Conservation (phyloP, 2,113 vertebrate species). For the Myocastor coypus region DNA sequence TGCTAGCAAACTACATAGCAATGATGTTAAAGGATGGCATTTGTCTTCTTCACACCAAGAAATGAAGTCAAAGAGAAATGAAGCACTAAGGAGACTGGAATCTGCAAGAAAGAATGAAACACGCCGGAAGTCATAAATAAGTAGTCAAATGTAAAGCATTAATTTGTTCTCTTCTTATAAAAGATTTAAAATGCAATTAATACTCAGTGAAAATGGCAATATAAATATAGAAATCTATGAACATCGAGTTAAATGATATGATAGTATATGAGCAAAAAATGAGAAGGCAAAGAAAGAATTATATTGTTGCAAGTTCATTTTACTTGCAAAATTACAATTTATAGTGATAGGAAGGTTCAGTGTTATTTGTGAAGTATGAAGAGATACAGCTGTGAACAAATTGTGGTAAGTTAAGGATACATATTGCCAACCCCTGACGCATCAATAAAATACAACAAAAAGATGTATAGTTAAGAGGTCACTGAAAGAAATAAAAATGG, state of each 20-base stretch:
- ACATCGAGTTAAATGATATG: not conserved
- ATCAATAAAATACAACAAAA: not conserved
- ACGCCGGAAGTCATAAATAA: not conserved
- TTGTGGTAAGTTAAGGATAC: not conserved
- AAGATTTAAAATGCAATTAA: not conserved
- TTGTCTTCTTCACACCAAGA: no score
- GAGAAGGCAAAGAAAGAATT: not conserved
- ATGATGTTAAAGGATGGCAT: not conserved
- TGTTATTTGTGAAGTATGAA: not conserved
- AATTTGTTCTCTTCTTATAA: not conserved
- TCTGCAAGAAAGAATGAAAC: not conserved
- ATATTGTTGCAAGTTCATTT: not conserved
- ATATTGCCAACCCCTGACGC: not conserved
- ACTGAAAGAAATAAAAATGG: not conserved
- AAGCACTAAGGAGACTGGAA: not conserved
- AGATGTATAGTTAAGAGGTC: not conserved
- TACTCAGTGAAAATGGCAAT: not conserved
- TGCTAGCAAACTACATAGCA: not conserved
- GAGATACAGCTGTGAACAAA: not conserved
- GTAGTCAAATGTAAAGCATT: not conserved
- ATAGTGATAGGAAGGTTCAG: not conserved
- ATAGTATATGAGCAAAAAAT: not conserved
- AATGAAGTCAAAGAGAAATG: not conserved
- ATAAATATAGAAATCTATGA: not conserved
- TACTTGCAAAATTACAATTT: not conserved